These are phyloP conservation scores for Sciurus niger DNA, from an alignment of 2,113 vertebrate species.

Conservation along the genomic window DNA sequence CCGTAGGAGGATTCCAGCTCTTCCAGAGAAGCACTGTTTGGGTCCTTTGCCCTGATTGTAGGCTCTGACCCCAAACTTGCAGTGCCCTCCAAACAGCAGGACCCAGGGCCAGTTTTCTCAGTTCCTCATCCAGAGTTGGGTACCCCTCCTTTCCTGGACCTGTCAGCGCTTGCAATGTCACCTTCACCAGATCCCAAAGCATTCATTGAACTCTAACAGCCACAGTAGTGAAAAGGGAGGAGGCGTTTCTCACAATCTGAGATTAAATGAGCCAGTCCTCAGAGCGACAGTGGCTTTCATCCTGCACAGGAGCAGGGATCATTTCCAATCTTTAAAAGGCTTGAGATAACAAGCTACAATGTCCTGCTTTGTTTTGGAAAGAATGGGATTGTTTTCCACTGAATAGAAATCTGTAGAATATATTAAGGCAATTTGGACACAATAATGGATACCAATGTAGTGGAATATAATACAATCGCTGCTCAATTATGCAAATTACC, in stretches of 20 bases:
- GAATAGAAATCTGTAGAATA: not conserved
- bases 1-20: not conserved
- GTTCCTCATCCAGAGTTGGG: not conserved
- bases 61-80: not conserved
- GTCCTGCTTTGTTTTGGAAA: not conserved
- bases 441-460: not conserved
- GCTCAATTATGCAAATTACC: not conserved
- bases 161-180: not conserved
- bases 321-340: slow-evolving; percentile 47
- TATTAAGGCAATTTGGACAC: not conserved
- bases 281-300: not conserved
- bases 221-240: not conserved
- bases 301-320: not conserved
- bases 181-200: not conserved
- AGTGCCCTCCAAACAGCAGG: not conserved
- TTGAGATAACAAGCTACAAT: not conserved
- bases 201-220: not conserved
- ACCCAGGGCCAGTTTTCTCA: not conserved
- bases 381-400: not conserved
- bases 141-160: not conserved
- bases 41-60: not conserved
- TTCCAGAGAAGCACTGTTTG: not conserved
- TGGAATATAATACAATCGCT: not conserved
- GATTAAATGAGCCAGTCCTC: not conserved
- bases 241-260: not conserved